Evolutionary conservation across 2,888 invertebrate species (phyloP).

Genomic region (Cabera pusaria): DNA sequence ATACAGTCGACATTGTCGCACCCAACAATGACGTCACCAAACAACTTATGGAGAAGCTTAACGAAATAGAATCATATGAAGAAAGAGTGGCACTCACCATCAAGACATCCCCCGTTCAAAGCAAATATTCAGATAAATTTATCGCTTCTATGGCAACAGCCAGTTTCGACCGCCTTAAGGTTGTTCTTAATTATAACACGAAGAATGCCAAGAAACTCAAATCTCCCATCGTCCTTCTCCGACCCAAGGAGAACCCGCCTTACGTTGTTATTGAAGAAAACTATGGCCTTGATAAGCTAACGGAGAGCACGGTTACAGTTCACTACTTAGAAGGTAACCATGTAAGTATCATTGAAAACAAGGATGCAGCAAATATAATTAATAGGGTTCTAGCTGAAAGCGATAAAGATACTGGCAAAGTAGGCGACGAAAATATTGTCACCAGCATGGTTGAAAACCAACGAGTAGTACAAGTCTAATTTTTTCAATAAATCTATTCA

Average conservation of each 20-base stretch:
- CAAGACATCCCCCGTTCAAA: constrained; percentile 56
- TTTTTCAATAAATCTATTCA: too few relatives aligned
- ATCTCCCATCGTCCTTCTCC: constrained; percentile 84
- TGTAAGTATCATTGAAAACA: constrained; percentile 86
- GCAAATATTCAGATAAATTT: constrained; percentile 61
- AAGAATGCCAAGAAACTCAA: constrained; percentile 74
- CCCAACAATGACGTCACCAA: constrained; percentile 62
- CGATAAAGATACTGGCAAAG: constrained; percentile 47
- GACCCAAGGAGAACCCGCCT: constrained; percentile 83
- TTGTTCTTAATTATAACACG: constrained; percentile 71
- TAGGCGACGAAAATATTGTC: constrained; percentile 52
- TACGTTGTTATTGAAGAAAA: constrained; percentile 83
- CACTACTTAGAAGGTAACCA: constrained; percentile 89
- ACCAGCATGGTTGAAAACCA: constrained; percentile 66
- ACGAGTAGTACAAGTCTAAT: constrained; percentile 47
- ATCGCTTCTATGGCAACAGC: constrained; percentile 43
- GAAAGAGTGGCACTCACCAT: constrained; percentile 81
- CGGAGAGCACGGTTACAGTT: constrained; percentile 81
- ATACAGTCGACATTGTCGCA: constrained; percentile 77
- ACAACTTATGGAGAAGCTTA: constrained; percentile 69
- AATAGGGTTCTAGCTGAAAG: constrained; percentile 66
- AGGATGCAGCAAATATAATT: constrained; percentile 85
- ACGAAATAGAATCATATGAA: constrained; percentile 78
- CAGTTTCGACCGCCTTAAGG: constrained; percentile 80
- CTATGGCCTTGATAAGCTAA: constrained; percentile 85